Conservation (phyloP, 2,888 invertebrate species). For the Nymphalis c-album region DNA sequence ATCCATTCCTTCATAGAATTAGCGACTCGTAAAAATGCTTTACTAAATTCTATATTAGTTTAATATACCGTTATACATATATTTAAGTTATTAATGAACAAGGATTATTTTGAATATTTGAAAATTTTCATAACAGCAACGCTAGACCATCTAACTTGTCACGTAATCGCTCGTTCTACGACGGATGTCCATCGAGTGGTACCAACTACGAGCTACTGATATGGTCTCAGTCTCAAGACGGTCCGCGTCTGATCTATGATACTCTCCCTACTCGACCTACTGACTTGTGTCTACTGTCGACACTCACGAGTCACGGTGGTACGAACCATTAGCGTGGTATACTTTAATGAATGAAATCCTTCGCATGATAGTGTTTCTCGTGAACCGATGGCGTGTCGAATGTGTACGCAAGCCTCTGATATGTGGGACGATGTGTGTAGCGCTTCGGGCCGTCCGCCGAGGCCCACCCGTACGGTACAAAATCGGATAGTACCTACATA, state of each 20-base stretch:
- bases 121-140: constrained; percentile 56
- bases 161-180: constrained; percentile 70
- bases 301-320: constrained; percentile 41
- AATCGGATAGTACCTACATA: constrained; percentile 72
- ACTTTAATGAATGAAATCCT: constrained; percentile 9
- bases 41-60: constrained; percentile 66
- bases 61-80: constrained; percentile 60
- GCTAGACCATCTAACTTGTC: constrained; percentile 46
- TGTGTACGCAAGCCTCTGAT: constrained; percentile 75
- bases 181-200: constrained; percentile 66
- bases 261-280: constrained; percentile 78
- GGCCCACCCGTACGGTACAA: constrained; percentile 65
- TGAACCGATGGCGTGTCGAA: constrained; percentile 48
- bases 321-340: neutral
- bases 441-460: constrained; percentile 62
- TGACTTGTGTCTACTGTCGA: constrained; percentile 68
- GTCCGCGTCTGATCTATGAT: constrained; percentile 77
- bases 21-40: constrained; percentile 76
- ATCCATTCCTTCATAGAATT: constrained; percentile 77
- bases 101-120: constrained; percentile 64
- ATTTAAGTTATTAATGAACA: constrained; percentile 65
- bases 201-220: constrained; percentile 71
- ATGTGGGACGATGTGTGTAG: constrained; percentile 80
- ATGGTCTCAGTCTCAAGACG: constrained; percentile 82
- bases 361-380: constrained; percentile 7